Base-by-base conservation (phyloP, 2,888 invertebrate genomes). In the Amblyjoppa proteus region DNA sequence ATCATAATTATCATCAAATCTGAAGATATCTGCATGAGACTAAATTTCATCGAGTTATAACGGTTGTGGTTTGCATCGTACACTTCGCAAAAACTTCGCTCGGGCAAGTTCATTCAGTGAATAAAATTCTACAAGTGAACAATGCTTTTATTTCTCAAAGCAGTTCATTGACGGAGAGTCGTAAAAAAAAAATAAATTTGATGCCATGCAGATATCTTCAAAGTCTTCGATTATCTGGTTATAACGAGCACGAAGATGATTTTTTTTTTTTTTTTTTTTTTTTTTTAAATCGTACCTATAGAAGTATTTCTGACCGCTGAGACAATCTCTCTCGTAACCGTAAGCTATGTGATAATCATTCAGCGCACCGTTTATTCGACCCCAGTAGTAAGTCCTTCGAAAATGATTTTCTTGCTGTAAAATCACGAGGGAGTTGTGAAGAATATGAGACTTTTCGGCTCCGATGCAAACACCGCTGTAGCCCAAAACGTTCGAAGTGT, bases 321-420 rank as follows among this genome's bases (percentile, higher is more conserved):
- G 93, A 75, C 96, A 97, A 93, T 98, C 97, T 86, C 95, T 96
- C 28, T 95, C 94, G 88, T 97, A 96, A 16, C 98, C 98, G 90
- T 96, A 97, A 1, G 97, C 97, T 85, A 98, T 96, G 91, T 97
- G 97, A 93, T 98, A 98, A 94, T 98, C 98, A 25, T 95, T 95
- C 87, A 96, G 96, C 0, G 96, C 94, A 1, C 97, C 98, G 88
- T 96, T 95, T 75, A 98, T 96, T 92, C 97, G 96, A 0, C 98
- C 98, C 98, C 98, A 98, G 91, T 98, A 97, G 91, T 96, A 98
- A 76, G 97, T 96, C 92, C 96, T 96, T 20, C 95, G 94, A 93
- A 98, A 98, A 93, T 98, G 97, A 94, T 98, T 98, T 92, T 98
- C 98, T 87, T 96, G 96, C 94, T 98, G 97, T 56, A 98, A 94